Evolutionary conservation across 2,888 invertebrate species (phyloP).

Genomic region (Hydrotaea diabolus): DNA sequence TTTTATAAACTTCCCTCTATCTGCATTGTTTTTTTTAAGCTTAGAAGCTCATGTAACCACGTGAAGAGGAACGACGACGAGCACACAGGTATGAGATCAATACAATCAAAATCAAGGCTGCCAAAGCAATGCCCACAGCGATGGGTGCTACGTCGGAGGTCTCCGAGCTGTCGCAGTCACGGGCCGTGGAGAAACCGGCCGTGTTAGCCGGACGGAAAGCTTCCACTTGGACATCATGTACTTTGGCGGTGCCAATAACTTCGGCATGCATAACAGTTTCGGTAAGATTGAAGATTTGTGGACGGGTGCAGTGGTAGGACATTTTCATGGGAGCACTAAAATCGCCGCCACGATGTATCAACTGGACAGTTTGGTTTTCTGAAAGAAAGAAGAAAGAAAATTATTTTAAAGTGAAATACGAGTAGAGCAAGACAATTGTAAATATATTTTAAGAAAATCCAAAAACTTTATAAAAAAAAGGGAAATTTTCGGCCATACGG

Average conservation of each 20-base stretch:
- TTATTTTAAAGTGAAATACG: not conserved
- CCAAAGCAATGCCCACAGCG: conserved; percentile 96
- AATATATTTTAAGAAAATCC: not conserved
- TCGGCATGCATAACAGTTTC: conserved; percentile 70
- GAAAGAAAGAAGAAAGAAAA: conserved; percentile 46
- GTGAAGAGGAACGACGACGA: conserved; percentile 90
- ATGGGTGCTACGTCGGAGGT: conserved; percentile 97
- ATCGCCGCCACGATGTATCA: conserved; percentile 82
- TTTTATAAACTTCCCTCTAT: no score
- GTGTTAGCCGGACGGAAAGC: conserved; percentile 84
- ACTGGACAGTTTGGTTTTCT: conserved; percentile 79
- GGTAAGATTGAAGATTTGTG: conserved; percentile 83
- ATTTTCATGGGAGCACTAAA: conserved; percentile 84
- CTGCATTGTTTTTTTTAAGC: conserved; percentile 15
- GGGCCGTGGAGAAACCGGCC: conserved; percentile 86
- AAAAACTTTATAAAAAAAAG: no score
- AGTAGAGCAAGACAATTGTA: not conserved
- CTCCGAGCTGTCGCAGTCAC: conserved; percentile 87
- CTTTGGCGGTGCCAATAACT: conserved; percentile 81
- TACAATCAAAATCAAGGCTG: conserved; percentile 93
- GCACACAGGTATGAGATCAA: conserved; percentile 96
- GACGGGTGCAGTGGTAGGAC: conserved; percentile 87
- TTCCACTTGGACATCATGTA: conserved; percentile 87
- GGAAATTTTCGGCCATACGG: no score
- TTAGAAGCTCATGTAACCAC: conserved; percentile 94